Evolutionary conservation across 2,113 vertebrate species (phyloP).

Genomic region (Puntigrus tetrazona): DNA sequence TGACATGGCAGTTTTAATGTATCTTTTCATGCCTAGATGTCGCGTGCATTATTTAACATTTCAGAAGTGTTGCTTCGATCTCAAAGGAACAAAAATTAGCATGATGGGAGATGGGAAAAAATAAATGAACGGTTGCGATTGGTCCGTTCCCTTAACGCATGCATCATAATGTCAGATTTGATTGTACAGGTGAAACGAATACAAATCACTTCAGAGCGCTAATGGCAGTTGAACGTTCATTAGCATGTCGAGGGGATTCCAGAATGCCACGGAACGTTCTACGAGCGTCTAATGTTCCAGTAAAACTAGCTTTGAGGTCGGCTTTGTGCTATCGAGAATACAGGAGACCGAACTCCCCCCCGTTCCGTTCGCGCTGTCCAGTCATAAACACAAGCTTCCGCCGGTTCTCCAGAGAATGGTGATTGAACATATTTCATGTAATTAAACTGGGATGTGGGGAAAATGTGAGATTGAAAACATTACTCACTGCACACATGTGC

Average conservation of each 20-base stretch:
- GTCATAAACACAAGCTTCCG: slow-evolving; percentile 26
- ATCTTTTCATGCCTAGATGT: background rate
- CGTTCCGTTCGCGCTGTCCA: background rate
- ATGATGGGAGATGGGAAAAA: background rate
- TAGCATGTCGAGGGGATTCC: slow-evolving; percentile 17
- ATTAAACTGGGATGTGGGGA: slow-evolving; percentile 48
- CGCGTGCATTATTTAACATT: slow-evolving; percentile 1
- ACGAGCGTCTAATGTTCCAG: background rate
- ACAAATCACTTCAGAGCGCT: background rate
- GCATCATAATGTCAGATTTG: slow-evolving; percentile 39
- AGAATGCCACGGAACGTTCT: background rate
- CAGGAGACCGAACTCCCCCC: background rate
- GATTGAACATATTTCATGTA: slow-evolving; percentile 47
- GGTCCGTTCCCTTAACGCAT: background rate
- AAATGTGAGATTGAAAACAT: slow-evolving; percentile 45
- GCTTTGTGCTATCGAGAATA: background rate
- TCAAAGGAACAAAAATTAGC: background rate
- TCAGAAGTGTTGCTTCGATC: background rate
- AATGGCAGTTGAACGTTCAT: slow-evolving; percentile 17
- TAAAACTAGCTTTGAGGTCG: slow-evolving; percentile 5
- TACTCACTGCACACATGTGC: slow-evolving; percentile 35
- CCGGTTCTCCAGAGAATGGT: slow-evolving; percentile 25
- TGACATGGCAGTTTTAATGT: background rate
- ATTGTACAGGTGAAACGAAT: slow-evolving; percentile 30
- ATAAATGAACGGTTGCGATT: background rate